Evolutionary conservation across 2,113 vertebrate genomes (phyloP).

Genomic region (Mobula hypostoma): DNA sequence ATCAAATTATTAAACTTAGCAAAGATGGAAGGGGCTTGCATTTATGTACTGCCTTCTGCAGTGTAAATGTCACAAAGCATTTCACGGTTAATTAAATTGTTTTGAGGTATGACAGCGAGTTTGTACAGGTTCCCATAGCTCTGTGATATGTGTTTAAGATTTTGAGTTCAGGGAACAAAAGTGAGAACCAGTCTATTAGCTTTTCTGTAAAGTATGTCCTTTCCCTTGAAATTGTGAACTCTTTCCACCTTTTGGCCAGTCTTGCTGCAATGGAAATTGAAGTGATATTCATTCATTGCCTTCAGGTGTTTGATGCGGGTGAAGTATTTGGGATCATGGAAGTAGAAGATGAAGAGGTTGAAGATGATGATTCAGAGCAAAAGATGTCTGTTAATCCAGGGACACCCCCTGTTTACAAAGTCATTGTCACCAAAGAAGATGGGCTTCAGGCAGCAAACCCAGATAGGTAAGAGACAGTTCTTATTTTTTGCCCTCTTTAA

Average conservation of each 20-base stretch:
- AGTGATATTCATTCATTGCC: not conserved
- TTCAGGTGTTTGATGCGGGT: constrained; percentile 87
- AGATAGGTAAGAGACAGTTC: constrained; percentile 58
- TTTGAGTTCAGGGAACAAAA: not conserved
- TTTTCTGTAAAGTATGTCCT: too few relatives aligned
- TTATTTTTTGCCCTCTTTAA: not conserved
- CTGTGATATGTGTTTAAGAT: not conserved
- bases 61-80: not conserved
- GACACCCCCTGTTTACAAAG: constrained; percentile 62
- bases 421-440: constrained; percentile 73
- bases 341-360: constrained; percentile 57
- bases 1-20: not conserved
- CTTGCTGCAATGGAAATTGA: not conserved
- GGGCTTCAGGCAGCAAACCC: constrained; percentile 69
- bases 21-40: not conserved
- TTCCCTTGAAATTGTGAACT: not conserved
- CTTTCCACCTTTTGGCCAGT: not conserved
- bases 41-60: too few relatives aligned
- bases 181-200: not conserved
- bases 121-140: not conserved
- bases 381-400: constrained; percentile 53
- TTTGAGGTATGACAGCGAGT: not conserved
- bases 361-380: constrained; percentile 45
- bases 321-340: constrained; percentile 92
- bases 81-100: not conserved